Conservation (phyloP, 2,888 invertebrate species). For the Aradus depressus region DNA sequence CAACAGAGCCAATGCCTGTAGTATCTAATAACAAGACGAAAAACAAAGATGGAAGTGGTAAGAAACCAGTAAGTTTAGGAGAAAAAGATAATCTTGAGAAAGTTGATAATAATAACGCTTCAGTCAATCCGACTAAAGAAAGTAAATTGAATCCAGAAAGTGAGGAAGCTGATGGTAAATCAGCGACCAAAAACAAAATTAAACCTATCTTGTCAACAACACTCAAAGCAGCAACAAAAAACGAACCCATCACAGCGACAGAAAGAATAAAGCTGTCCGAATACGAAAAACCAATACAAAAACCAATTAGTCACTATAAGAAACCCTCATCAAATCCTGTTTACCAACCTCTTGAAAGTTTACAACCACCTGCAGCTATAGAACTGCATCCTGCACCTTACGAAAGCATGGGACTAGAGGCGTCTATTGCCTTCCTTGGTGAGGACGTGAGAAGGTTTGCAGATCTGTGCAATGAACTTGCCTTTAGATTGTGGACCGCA, state of each 20-base stretch:
- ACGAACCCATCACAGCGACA: conserved; percentile 23
- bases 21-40: too few species aligned
- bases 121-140: conserved; percentile 24
- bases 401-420: conserved; percentile 58
- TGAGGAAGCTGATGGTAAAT: neutral
- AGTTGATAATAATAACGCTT: neutral
- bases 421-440: conserved; percentile 57
- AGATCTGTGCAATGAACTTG: conserved; percentile 71
- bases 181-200: neutral
- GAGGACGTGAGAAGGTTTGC: conserved; percentile 67
- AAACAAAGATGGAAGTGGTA: too few species aligned
- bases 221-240: conserved; percentile 5
- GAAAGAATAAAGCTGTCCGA: conserved; percentile 23
- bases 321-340: conserved; percentile 24
- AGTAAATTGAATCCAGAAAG: conserved; percentile 29
- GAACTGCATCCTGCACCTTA: conserved; percentile 46
- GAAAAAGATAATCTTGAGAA: too few species aligned
- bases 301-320: conserved; percentile 11
- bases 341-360: conserved; percentile 11
- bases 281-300: conserved; percentile 4
- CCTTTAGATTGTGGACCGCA: conserved; percentile 70
- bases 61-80: too few species aligned
- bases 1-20: too few species aligned
- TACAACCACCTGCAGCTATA: conserved; percentile 36
- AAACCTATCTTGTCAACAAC: neutral